Evolutionary conservation across 2,797 vertebrate species (phyloP).

Genomic region (Melanotaenia pygmaea): DNA sequence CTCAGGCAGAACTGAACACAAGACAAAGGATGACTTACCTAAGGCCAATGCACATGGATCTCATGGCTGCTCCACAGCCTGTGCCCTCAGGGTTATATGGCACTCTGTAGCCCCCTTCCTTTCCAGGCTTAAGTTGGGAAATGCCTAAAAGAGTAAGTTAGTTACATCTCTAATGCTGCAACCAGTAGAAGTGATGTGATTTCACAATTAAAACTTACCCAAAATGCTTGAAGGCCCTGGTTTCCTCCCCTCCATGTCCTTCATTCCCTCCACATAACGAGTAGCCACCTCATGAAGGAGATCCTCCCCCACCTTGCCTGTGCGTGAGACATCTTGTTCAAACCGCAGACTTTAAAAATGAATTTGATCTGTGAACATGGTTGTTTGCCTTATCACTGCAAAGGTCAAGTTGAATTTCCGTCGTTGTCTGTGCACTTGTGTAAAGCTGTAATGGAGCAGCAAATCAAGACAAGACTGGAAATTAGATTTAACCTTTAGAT

Average conservation of each 20-base stretch:
- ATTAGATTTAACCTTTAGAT: slow-evolving; percentile 67
- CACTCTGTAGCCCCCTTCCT: slow-evolving; percentile 82
- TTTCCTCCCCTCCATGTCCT: slow-evolving; percentile 88
- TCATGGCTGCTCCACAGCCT: slow-evolving; percentile 89
- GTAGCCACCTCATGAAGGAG: slow-evolving; percentile 79
- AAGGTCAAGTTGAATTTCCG: slow-evolving; percentile 61
- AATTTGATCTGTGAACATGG: slow-evolving; percentile 28
- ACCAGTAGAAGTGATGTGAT: not conserved
- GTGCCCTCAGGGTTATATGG: slow-evolving; percentile 83
- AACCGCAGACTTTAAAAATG: slow-evolving; percentile 21
- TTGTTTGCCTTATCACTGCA: slow-evolving; percentile 39
- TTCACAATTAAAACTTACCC: slow-evolving; percentile 64
- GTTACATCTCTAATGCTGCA: not conserved
- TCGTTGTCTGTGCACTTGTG: slow-evolving; percentile 29
- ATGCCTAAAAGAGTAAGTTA: slow-evolving; percentile 71
- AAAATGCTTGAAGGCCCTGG: slow-evolving; percentile 86
- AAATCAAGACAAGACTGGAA: slow-evolving; percentile 56
- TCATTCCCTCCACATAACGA: slow-evolving; percentile 86
- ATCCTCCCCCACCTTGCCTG: slow-evolving; percentile 71
- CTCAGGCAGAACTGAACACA: not conserved
- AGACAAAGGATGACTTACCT: slow-evolving; percentile 67
- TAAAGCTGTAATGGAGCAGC: slow-evolving; percentile 31
- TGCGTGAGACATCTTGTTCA: slow-evolving; percentile 14
- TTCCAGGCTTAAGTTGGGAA: slow-evolving; percentile 82
- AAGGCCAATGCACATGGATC: slow-evolving; percentile 90